phyloP scores from a whole-genome alignment of 2,888 invertebrate genomes.

The Trichopoda pennipes region DNA sequence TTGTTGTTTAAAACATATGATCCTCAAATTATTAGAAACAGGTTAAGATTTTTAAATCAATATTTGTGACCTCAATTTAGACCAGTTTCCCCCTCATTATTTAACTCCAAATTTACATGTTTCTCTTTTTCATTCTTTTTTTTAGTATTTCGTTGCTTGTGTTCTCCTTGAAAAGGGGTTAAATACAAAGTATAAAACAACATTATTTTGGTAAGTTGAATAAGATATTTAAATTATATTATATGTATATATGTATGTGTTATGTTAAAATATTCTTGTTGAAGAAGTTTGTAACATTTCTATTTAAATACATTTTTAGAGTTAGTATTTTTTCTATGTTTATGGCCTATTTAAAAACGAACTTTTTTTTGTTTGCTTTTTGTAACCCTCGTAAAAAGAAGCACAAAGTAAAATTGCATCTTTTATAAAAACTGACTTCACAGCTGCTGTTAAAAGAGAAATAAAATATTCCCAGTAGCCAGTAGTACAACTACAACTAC shows the following conservation, averaged over 20 bases:
- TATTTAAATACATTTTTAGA: constrained; percentile 15
- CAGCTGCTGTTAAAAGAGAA: constrained; percentile 14
- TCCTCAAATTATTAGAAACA: too few relatives aligned
- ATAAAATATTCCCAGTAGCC: constrained; percentile 11
- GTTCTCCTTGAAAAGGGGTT: not conserved
- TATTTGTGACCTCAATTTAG: too few relatives aligned
- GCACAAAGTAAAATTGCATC: not conserved
- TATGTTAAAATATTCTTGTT: not conserved
- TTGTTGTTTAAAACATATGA: too few relatives aligned
- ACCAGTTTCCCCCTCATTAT: too few relatives aligned
- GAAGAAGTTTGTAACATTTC: constrained; percentile 7
- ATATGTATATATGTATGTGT: not conserved
- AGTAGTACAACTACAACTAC: constrained; percentile 37
- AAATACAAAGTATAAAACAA: constrained; percentile 2
- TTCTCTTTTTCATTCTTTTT: not conserved
- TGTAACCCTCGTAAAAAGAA: not conserved
- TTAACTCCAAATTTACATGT: not conserved
- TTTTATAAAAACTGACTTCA: constrained; percentile 3
- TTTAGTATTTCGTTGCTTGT: not conserved
- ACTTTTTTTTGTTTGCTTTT: not conserved
- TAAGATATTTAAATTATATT: not conserved
- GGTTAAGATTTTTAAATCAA: too few relatives aligned
- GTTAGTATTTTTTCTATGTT: constrained; percentile 19
- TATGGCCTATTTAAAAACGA: constrained; percentile 31
- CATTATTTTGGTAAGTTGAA: constrained; percentile 43